Evolutionary conservation across 2,113 vertebrate genomes (phyloP), one percentile per base, ranked within the genome.

Genomic region (Elephas maximus): DNA sequence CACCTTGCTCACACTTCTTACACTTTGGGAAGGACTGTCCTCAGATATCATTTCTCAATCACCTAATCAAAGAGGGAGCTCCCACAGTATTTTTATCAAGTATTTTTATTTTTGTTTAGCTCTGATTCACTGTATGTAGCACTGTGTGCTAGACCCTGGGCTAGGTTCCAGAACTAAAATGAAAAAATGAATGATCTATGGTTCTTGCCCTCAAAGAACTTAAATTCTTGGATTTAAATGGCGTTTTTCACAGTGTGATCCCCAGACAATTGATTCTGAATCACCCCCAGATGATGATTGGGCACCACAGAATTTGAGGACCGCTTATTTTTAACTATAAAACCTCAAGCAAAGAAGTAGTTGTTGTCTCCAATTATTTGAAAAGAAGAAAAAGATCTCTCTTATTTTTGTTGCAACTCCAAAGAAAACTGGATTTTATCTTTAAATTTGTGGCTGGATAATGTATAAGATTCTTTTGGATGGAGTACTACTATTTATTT

Each of bases 171-270:
- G 84, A 92, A 88, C 8, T 76, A 87, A 91, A 90, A 60, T 6
- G 77, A 74, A 2, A n/a, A 57, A 33, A 53, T 51, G 23, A 48
- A 69, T 4, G 65, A 30, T 63, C 6, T n/a, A 53, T n/a, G 53
- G 45, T 78, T 89, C 71, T 74, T 85, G 20, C 10, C 63, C 20
- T 57, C 9, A 93, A 87, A 37, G 30, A 81, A 0, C 30, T 21
- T 93, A 87, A 90, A 30, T 81, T 87, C 41, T 8, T 87, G 33
- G 60, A 86, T 57, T 81, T 90, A 37, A 82, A 53, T 90, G 60
- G 17, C 20, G 12, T 44, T 84, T 94, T 88, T 88, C 28, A 28
- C 26, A 45, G 18, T 21, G 5, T 69, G 65, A 67, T 62, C n/a
- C 37, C 28, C 12, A 82, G 20, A n/a, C n/a, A 87, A 69, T 8